Base-by-base conservation (phyloP, 2,797 vertebrate species). In the Sebastes wilsoni region DNA sequence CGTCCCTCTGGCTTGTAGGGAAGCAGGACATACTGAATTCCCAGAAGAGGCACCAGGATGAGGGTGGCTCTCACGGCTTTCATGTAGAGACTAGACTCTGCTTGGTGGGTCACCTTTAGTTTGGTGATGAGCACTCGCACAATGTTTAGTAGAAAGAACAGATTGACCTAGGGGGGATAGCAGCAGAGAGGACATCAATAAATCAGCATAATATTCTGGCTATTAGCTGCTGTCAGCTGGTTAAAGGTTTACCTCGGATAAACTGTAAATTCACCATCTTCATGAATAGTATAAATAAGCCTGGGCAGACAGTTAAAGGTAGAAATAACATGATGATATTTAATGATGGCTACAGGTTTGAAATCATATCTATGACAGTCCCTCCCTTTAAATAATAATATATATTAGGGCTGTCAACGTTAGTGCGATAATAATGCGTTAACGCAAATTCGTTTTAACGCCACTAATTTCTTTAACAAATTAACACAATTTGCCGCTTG, bases 41-140 rank as follows among this genome's bases (percentile, higher is more conserved):
- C 98, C 13, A 99, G 96, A 0, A 99, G 95, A 0, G 98, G 98
- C 1, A 99, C 98, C 34, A 99, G 94, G 77, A 99, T 99, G 52
- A 99, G 97, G 0, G 98, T 99, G 8, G 98, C 98, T 76, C 98
- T 95, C 75, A 99, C 98, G 0, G 98, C 98, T 85, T 99, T 99
- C 98, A 99, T 99, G 93, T 99, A 99, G 18, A 99, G 97, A 74
- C 97, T 98, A 16, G 98, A 99, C 90, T 99, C 98, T 0, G 98
- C 98, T 68, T 97, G 97, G 89, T 99, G 98, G 2, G 98, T 99
- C 80, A 99, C 98, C 78, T 99, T 99, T 86, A 99, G 93, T 86
- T 99, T 99, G 72, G 98, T 99, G 92, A 99, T 99, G 77, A 99
- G 97, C 38, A 99, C 98, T 13, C 98, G 97, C 3, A 99, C 98